Evolutionary conservation across 2,797 vertebrate species (phyloP), one percentile per base, ranked within the genome.

Genomic region (Coracias cyanogaster): DNA sequence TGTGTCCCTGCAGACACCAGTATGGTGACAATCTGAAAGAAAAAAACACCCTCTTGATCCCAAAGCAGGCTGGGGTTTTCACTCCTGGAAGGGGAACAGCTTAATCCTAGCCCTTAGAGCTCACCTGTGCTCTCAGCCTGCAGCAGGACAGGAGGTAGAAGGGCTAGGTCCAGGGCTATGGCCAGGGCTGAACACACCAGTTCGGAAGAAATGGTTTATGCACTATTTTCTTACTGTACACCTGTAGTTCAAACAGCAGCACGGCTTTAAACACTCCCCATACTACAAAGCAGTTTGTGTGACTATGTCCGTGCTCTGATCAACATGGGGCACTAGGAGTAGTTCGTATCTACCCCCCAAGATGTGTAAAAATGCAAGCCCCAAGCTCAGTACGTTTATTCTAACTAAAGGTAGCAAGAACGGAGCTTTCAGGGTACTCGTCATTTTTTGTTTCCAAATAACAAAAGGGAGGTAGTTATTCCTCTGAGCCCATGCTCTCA

Each of bases 391-490:
- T 25, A 22, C 22, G 1, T 82, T 84, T 57, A n/a, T 64, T 86
- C 29, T 45, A 28, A 45, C n/a, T 46, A 43, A 49, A 96, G 61
- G 48, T 19, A 77, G 45, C 33, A 45, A 90, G 29, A 78, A 51
- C 60, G 22, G 12, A 62, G n/a, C 64, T 92, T 79, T 60, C 70
- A 72, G 88, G 29, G 12, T 45, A 41, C 33, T 90, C 64, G 45
- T 46, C 22, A 52, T 55, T 92, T 96, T 58, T 89, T 93, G 82
- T 85, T 92, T 89, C 52, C 74, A 94, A 87, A 89, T 9, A 93
- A 33, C 7, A 1, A 85, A 43, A 64, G 33, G 65, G 41, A 89
- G 3, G 26, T 37, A 46, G 84, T 49, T 93, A 82, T 55, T 93
- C 71, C 74, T 67, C 46, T 66, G 90, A 93, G 90, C 12, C 62